phyloP scores from a whole-genome alignment of 2,888 invertebrate genomes.

The Oligia strigilis region DNA sequence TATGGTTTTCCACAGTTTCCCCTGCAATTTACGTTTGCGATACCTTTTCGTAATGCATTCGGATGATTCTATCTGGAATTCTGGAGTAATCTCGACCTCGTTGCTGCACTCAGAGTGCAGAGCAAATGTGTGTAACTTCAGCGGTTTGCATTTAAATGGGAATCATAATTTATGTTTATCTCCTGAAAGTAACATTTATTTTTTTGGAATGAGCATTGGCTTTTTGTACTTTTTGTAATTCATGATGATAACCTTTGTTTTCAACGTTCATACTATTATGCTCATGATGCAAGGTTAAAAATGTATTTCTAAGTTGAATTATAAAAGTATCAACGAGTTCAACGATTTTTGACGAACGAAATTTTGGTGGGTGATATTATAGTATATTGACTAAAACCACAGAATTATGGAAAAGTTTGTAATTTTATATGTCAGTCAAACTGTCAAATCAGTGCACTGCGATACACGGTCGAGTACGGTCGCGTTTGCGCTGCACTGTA shows the following conservation, averaged over 20 bases:
- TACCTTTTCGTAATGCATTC: slow-evolving; percentile 55
- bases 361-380: neutral
- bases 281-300: neutral
- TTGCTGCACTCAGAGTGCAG: slow-evolving; percentile 27
- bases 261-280: neutral
- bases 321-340: too few relatives aligned
- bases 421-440: neutral
- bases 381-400: neutral
- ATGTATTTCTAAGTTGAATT: neutral
- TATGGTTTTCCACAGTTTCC: slow-evolving; percentile 54
- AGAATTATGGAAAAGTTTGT: neutral
- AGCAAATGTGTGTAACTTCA: slow-evolving; percentile 13
- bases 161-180: slow-evolving; percentile 32
- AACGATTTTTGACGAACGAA: neutral
- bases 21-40: slow-evolving; percentile 48
- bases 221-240: slow-evolving; percentile 56
- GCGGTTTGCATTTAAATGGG: slow-evolving; percentile 27
- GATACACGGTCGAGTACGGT: too few relatives aligned
- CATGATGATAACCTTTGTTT: neutral
- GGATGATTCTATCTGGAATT: slow-evolving; percentile 42
- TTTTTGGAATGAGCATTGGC: neutral
- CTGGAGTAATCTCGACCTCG: slow-evolving; percentile 33
- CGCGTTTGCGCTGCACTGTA: too few relatives aligned
- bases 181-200: slow-evolving; percentile 9
- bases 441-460: neutral